Conservation (phyloP, 2,797 vertebrate genomes). For the Macropodus opercularis region DNA sequence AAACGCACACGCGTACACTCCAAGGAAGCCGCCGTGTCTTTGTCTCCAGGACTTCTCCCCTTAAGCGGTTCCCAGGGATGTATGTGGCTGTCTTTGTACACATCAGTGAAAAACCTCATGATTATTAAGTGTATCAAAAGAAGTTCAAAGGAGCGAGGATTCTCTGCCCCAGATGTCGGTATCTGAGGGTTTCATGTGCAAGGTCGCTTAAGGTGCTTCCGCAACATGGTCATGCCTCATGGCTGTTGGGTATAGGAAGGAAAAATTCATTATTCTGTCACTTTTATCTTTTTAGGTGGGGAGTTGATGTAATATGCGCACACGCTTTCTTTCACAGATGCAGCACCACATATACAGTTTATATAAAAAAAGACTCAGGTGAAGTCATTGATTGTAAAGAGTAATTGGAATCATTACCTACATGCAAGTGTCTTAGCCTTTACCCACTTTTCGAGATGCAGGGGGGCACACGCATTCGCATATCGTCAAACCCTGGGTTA, state of each 20-base stretch:
- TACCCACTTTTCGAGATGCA: constrained; percentile 3
- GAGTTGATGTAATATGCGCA: constrained; percentile 1
- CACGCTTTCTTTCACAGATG: constrained; percentile 46
- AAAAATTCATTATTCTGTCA: constrained; percentile 51
- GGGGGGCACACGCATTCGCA: not conserved
- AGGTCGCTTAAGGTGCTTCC: constrained; percentile 59
- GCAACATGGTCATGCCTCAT: constrained; percentile 46
- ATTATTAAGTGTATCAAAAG: constrained; percentile 58
- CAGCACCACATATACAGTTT: constrained; percentile 4
- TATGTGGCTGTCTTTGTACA: constrained; percentile 54
- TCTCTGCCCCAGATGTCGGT: constrained; percentile 53
- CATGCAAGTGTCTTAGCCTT: not conserved
- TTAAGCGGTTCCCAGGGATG: constrained; percentile 58
- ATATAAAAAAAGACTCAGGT: not conserved
- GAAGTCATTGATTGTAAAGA: constrained; percentile 7
- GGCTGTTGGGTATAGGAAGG: constrained; percentile 45
- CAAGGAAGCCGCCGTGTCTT: constrained; percentile 33
- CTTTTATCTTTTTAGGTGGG: constrained; percentile 36
- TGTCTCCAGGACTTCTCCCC: constrained; percentile 54
- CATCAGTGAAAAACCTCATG: constrained; percentile 58
- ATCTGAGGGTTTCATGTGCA: constrained; percentile 49
- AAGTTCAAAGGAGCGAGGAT: constrained; percentile 68
- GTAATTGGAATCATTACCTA: constrained; percentile 9
- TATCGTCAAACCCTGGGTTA: constrained; percentile 3
- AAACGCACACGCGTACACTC: constrained; percentile 15